phyloP scores from a whole-genome alignment of 2,888 invertebrate genomes.

The Phyllotreta cruciferae region DNA sequence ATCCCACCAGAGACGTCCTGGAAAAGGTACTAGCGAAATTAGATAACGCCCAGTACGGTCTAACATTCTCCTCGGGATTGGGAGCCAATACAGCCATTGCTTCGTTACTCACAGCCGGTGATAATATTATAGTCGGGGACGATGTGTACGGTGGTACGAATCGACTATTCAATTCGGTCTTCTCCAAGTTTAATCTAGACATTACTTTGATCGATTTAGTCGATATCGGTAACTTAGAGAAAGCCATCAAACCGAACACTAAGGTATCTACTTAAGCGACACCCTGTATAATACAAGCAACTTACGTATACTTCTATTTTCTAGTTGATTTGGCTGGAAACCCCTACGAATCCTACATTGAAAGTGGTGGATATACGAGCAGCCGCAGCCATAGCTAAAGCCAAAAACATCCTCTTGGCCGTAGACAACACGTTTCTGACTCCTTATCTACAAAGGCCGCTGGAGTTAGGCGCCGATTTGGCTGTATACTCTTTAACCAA shows the following conservation, averaged over 20 bases:
- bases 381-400: conserved; percentile 69
- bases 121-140: conserved; percentile 89
- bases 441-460: conserved; percentile 88
- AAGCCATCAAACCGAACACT: conserved; percentile 80
- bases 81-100: conserved; percentile 80
- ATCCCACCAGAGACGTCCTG: conserved; percentile 88
- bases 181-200: conserved; percentile 72
- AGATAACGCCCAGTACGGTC: conserved; percentile 86
- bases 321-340: conserved; percentile 91
- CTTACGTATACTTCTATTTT: too few relatives aligned
- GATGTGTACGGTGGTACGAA: conserved; percentile 96
- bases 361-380: conserved; percentile 88
- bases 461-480: conserved; percentile 90
- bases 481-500: conserved; percentile 93
- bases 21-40: conserved; percentile 90
- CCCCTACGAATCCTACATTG: conserved; percentile 93
- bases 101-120: conserved; percentile 80
- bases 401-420: conserved; percentile 71
- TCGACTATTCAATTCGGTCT: conserved; percentile 67
- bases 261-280: too few relatives aligned
- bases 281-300: too few relatives aligned
- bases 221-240: conserved; percentile 68
- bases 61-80: conserved; percentile 89
- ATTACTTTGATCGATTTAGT: conserved; percentile 82
- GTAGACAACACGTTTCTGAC: conserved; percentile 96